These are phyloP conservation scores for Rallus limicola DNA, from an alignment of 2,113 vertebrate species.

Conservation along the genomic window DNA sequence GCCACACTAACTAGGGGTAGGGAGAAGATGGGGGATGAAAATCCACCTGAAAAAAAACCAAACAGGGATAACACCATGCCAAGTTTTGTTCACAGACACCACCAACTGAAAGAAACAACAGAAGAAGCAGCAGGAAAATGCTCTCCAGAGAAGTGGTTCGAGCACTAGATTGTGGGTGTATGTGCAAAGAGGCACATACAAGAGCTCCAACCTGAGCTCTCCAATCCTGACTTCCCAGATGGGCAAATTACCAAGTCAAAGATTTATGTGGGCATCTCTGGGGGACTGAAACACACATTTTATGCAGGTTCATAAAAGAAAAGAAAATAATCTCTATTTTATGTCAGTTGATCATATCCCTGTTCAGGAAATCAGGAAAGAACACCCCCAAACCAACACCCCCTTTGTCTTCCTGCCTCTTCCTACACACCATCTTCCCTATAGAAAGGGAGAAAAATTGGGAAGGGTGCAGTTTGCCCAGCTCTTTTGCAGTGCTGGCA, in stretches of 20 bases:
- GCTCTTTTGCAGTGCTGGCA: neutral
- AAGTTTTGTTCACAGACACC: neutral
- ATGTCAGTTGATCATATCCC: neutral
- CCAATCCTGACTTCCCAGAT: neutral
- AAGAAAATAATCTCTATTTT: accelerated
- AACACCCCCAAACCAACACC: neutral
- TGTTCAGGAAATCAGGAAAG: neutral
- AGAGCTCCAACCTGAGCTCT: neutral
- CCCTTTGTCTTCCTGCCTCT: neutral
- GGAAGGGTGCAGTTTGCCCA: neutral
- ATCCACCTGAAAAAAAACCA: neutral
- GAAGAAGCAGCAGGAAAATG: neutral
- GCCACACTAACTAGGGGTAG: neutral
- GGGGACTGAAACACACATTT: neutral
- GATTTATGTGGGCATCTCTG: neutral
- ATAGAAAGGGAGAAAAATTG: neutral
- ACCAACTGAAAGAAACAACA: accelerated
- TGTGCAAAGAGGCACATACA: neutral
- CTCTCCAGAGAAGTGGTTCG: accelerated
- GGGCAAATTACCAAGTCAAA: neutral
- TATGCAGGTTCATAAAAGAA: neutral
- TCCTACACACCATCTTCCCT: neutral
- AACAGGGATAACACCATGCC: neutral
- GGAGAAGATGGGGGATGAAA: neutral
- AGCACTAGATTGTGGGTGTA: neutral